These are phyloP conservation scores for Pasiphila rectangulata DNA, from an alignment of 2,888 invertebrate genomes.

Conservation along the genomic window DNA sequence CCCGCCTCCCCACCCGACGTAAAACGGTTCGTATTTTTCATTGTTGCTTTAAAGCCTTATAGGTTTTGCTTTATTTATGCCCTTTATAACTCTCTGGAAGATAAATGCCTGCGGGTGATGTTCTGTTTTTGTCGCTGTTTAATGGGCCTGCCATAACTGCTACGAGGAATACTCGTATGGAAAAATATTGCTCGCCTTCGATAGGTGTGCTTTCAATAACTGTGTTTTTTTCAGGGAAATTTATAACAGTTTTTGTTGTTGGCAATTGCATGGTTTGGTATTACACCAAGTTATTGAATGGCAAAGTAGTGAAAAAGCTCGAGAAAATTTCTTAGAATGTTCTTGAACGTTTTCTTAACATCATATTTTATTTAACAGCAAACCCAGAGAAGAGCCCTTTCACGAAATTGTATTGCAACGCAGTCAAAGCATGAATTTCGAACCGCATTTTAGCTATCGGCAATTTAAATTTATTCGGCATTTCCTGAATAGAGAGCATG, in stretches of 20 bases:
- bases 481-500: constrained; percentile 12
- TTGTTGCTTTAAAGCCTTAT: constrained; percentile 79
- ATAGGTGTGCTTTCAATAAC: constrained; percentile 3
- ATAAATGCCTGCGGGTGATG: constrained; percentile 67
- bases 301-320: not conserved
- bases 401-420: constrained; percentile 15
- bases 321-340: not conserved
- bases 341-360: constrained; percentile 2
- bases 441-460: constrained; percentile 19
- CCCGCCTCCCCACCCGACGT: constrained; percentile 53
- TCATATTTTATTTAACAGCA: constrained; percentile 9
- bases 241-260: not conserved
- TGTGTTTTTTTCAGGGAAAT: not conserved
- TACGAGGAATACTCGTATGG: constrained; percentile 21
- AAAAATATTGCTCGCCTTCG: constrained; percentile 7
- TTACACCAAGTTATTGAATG: not conserved
- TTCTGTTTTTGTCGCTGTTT: constrained; percentile 65
- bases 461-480: constrained; percentile 23
- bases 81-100: constrained; percentile 73
- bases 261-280: not conserved
- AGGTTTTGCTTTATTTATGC: constrained; percentile 79
- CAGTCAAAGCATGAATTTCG: constrained; percentile 21
- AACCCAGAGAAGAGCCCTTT: constrained; percentile 6
- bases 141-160: constrained; percentile 46
- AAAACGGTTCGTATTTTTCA: constrained; percentile 81